A percentile compares a stretch with the other conserved stretches of the same genome.
These are phyloP conservation scores for Cheilinus undulatus DNA, from an alignment of 2,113 vertebrate genomes.

Conservation along the genomic window DNA sequence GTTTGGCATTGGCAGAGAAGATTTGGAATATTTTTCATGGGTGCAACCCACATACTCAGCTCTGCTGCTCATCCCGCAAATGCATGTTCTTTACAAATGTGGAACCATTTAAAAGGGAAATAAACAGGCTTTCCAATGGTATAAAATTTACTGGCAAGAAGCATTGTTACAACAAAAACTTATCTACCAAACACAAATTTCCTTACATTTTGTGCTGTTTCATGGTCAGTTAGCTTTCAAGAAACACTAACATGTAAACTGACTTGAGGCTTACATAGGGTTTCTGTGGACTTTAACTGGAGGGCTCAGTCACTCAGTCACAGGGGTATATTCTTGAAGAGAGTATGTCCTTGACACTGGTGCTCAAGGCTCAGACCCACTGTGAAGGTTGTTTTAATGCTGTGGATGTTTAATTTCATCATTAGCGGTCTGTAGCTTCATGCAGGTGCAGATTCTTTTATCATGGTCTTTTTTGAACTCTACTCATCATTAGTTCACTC, in stretches of 20 bases:
- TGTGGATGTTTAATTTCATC: slow-evolving; percentile 11
- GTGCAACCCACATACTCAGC: too few relatives aligned
- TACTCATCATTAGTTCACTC: slow-evolving; percentile 33
- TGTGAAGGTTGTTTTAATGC: slow-evolving; percentile 4
- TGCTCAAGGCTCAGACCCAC: not conserved
- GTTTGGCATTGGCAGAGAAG: too few relatives aligned
- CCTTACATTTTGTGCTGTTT: not conserved
- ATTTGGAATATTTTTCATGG: too few relatives aligned
- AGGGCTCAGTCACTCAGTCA: slow-evolving; percentile 35
- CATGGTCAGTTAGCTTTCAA: not conserved
- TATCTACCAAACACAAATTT: too few relatives aligned
- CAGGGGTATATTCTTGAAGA: slow-evolving; percentile 14
- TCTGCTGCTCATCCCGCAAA: too few relatives aligned
- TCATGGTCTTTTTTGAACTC: slow-evolving; percentile 10
- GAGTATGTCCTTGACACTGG: slow-evolving; percentile 36
- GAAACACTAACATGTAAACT: slow-evolving; percentile 4
- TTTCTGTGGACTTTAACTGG: slow-evolving; percentile 17
- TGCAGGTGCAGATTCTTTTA: slow-evolving; percentile 40
- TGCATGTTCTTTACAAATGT: too few relatives aligned
- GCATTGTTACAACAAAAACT: not conserved
- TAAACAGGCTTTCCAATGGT: too few relatives aligned
- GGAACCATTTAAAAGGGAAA: too few relatives aligned
- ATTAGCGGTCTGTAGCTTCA: not conserved
- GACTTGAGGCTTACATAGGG: slow-evolving; percentile 15
- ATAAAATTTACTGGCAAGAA: too few relatives aligned